These are phyloP conservation scores for Hydrolagus affinis DNA, from an alignment of 2,113 vertebrate species.

Conservation along the genomic window DNA sequence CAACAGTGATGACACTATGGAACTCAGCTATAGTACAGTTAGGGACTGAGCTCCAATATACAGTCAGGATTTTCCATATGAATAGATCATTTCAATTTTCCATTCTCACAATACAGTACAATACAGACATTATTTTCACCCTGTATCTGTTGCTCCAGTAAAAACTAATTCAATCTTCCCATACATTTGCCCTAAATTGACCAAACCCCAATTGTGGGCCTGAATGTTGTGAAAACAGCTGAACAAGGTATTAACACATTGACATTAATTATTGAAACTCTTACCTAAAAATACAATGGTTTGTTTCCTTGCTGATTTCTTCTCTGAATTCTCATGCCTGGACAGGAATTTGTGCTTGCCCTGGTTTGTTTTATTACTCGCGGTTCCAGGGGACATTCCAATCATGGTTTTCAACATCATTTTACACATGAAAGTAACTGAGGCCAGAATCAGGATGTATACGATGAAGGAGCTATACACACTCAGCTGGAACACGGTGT, in stretches of 20 bases:
- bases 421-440: constrained; percentile 77
- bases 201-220: no score
- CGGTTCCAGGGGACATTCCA: constrained; percentile 43
- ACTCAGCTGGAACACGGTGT: constrained; percentile 71
- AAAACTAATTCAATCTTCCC: no score
- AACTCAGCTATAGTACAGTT: no score
- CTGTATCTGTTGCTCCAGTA: no score
- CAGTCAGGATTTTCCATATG: no score
- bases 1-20: no score
- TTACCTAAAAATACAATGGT: constrained; percentile 77
- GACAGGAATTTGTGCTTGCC: background rate
- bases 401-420: constrained; percentile 72
- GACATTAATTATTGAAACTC: constrained; percentile 31
- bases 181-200: no score
- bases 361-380: background rate
- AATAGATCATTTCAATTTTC: no score
- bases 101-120: no score
- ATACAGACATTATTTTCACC: no score
- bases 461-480: constrained; percentile 71
- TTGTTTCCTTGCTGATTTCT: constrained; percentile 68
- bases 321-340: constrained; percentile 52
- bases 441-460: constrained; percentile 68
- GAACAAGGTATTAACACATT: background rate
- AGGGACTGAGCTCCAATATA: no score
- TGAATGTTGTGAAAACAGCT: background rate